These are phyloP conservation scores for Phyllopteryx taeniolatus DNA, from an alignment of 2,113 vertebrate species.

Conservation along the genomic window DNA sequence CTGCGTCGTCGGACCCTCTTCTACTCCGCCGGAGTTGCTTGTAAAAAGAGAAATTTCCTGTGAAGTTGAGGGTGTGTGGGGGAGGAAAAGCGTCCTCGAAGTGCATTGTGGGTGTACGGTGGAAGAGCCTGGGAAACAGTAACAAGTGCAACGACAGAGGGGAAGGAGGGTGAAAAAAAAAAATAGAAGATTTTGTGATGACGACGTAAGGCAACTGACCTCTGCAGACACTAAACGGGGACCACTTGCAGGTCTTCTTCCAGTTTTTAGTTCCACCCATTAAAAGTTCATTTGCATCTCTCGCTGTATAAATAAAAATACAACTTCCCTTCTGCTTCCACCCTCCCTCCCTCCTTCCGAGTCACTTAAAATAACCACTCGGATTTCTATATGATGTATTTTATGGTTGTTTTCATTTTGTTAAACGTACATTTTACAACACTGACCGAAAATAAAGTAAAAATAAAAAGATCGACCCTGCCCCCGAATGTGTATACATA, in stretches of 20 bases:
- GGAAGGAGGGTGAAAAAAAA: constrained; percentile 19
- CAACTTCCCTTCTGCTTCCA: background rate
- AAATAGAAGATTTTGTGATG: constrained; percentile 11
- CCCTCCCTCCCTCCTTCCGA: constrained; percentile 3
- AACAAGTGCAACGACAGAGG: constrained; percentile 50
- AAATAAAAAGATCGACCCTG: constrained; percentile 62
- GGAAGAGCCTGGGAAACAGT: constrained; percentile 62
- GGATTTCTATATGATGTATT: constrained; percentile 27
- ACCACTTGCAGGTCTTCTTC: constrained; percentile 16
- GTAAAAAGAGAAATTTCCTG: background rate
- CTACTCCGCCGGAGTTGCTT: constrained; percentile 58
- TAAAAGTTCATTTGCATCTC: constrained; percentile 38
- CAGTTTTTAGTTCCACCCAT: constrained; percentile 33
- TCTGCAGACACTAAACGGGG: constrained; percentile 34
- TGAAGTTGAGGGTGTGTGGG: constrained; percentile 29
- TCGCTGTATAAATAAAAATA: constrained; percentile 51
- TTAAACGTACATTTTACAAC: constrained; percentile 45
- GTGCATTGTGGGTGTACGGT: constrained; percentile 64
- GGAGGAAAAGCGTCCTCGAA: constrained; percentile 36
- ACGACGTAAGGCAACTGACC: constrained; percentile 63
- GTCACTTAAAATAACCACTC: constrained; percentile 7
- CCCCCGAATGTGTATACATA: constrained; percentile 58
- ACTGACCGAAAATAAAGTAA: constrained; percentile 43
- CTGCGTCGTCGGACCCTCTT: constrained; percentile 65
- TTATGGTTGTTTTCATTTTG: constrained; percentile 2